A percentile compares a stretch with the other conserved stretches of the same genome.
phyloP scores from a whole-genome alignment of 1,140 invertebrate species.

The Rhyacophila brunnea region DNA sequence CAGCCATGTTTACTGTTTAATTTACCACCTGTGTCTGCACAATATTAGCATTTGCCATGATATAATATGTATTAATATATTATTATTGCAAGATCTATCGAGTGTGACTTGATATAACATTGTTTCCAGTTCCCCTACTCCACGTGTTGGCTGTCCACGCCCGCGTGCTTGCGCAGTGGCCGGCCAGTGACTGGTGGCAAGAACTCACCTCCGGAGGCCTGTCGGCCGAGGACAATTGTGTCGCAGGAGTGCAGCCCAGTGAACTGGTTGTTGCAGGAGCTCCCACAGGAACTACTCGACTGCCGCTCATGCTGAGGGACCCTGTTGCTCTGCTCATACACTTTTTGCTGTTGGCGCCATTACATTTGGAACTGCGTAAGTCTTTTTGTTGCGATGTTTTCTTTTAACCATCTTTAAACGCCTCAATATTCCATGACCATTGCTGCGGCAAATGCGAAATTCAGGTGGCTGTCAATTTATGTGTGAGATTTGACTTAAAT shows the following conservation, averaged over 20 bases:
- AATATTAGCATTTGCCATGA: no score
- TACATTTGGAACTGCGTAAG: constrained; percentile 83
- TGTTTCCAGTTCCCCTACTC: constrained; percentile 79
- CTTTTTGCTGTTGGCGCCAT: constrained; percentile 79
- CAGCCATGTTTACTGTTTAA: no score
- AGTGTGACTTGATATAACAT: no score
- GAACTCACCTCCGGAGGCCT: constrained; percentile 57
- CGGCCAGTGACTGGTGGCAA: constrained; percentile 64
- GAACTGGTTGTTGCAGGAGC: constrained; percentile 38
- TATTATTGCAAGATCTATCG: no score
- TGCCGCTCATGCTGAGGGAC: constrained; percentile 83
- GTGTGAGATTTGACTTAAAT: no score
- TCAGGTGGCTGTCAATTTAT: no score
- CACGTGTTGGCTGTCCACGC: constrained; percentile 86
- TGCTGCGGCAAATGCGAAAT: no score
- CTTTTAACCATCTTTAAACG: no score
- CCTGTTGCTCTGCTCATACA: constrained; percentile 81
- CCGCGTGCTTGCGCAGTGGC: constrained; percentile 67
- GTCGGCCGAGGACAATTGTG: constrained; percentile 16
- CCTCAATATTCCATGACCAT: no score
- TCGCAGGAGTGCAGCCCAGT: constrained; percentile 36
- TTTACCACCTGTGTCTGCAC: no score
- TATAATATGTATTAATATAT: no score
- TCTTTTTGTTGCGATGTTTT: no score
- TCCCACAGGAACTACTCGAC: constrained; percentile 57